Evolutionary conservation across 2,113 vertebrate species (phyloP), one percentile per base, ranked within the genome.

Genomic region (Xyliphius kryptos): DNA sequence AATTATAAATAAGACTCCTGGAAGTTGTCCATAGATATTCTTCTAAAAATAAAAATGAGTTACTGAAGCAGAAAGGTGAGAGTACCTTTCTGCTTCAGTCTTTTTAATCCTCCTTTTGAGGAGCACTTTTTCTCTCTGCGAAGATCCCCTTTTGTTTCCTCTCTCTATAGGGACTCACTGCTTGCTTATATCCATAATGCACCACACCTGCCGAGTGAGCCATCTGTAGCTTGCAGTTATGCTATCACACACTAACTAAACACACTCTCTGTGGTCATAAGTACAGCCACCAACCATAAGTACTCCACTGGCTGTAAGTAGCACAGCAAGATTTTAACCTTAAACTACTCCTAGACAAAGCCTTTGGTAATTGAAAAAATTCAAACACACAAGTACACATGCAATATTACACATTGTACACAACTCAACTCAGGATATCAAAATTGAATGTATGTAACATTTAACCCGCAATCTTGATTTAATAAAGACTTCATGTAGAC

Each of bases 161-260:
- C 62, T 52, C 60, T 63, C 65, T 68, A 60, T 43, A 50, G 8
- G 47, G 65, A 63, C 49, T 55, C 66, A 58, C 47, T 14, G 19
- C 55, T 72, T 68, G 14, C 55, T 55, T 50, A 44, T 68, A 43
- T 37, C 59, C 56, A 67, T 72, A 63, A 58, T 59, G 54, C 9
- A 20, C 40, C 10, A 11, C 14, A 59, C 54, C 49, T 72, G 55
- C 52, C 60, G 57, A 43, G 41, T 53, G 32, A 63, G 22, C 41
- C 14, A 16, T 65, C 50, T 70, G 26, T 71, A 32, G 50, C 66
- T 61, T 68, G 50, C 61, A 72, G 70, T 68, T 43, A 68, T 56
- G 49, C 65, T 59, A 72, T 15, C 61, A 61, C 36, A 50, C 54
- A 43, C 65, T 68, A 68, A 72, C 60, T 72, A 68, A 72, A 72